These are phyloP conservation scores for Tetrax tetrax DNA, from an alignment of 2,113 vertebrate genomes.

Conservation along the genomic window DNA sequence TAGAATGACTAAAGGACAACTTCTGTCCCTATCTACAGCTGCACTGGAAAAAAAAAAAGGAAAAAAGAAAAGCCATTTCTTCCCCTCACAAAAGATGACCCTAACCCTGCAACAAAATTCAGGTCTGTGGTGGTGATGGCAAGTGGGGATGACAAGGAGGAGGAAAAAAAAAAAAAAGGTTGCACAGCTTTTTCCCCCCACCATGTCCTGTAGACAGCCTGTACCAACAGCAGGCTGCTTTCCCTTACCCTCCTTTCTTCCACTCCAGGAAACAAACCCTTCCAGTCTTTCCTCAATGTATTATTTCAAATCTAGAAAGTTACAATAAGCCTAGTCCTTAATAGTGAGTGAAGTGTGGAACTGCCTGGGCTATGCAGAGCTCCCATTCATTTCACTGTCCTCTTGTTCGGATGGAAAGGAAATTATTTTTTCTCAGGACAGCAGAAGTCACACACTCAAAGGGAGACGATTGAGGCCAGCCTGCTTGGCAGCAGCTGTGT, in stretches of 20 bases:
- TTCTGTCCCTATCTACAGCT: background rate
- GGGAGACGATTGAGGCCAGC: background rate
- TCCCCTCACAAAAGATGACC: background rate
- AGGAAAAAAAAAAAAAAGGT: background rate
- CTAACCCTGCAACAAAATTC: background rate
- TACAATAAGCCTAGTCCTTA: background rate
- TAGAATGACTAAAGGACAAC: background rate
- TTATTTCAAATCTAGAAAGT: background rate
- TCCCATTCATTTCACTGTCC: background rate
- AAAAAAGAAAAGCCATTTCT: background rate
- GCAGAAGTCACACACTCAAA: background rate
- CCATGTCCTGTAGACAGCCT: rapidly evolving
- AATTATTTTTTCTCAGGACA: background rate
- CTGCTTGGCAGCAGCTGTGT: background rate
- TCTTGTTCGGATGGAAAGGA: background rate
- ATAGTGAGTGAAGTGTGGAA: background rate
- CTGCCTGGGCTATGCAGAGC: background rate
- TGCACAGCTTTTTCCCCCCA: background rate
- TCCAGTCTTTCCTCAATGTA: background rate
- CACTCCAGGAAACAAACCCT: background rate
- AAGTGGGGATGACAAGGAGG: background rate
- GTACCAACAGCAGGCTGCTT: background rate
- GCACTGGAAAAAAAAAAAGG: background rate
- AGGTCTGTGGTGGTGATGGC: background rate
- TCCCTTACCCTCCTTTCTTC: background rate